phyloP scores from a whole-genome alignment of 2,888 invertebrate genomes.

The Apocheima hispidaria region DNA sequence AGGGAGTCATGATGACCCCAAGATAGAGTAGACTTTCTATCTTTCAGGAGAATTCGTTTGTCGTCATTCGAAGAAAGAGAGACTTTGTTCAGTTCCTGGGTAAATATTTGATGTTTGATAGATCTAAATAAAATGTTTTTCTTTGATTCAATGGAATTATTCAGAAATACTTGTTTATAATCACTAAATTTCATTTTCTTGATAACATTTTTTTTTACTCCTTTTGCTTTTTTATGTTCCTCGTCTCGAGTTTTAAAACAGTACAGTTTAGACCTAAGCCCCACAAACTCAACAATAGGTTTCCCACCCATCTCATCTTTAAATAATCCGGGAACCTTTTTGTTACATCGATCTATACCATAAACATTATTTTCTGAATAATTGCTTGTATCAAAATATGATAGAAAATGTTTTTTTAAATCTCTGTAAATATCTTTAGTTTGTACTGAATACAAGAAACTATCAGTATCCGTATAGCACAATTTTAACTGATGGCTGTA shows the following conservation, averaged over 20 bases:
- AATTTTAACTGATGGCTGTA: too few relatives aligned
- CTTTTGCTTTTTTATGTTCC: background rate
- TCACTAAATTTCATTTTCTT: background rate
- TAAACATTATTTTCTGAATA: too few relatives aligned
- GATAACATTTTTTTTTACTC: background rate
- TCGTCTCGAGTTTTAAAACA: too few relatives aligned
- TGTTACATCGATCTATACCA: background rate
- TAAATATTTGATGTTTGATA: too few relatives aligned
- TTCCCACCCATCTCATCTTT: background rate
- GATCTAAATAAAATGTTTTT: background rate
- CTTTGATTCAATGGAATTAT: background rate
- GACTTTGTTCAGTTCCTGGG: background rate
- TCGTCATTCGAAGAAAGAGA: background rate
- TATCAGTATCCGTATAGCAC: too few relatives aligned
- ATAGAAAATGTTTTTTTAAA: too few relatives aligned
- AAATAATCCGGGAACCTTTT: background rate
- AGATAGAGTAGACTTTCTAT: background rate
- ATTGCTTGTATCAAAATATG: too few relatives aligned
- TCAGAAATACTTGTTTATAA: background rate
- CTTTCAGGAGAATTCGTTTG: background rate
- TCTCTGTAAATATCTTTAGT: too few relatives aligned
- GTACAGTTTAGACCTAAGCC: background rate
- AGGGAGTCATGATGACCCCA: too few relatives aligned
- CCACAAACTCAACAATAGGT: background rate
- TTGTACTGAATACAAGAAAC: too few relatives aligned